Conservation (phyloP, 1,140 invertebrate genomes). For the Coptotermes formosanus region DNA sequence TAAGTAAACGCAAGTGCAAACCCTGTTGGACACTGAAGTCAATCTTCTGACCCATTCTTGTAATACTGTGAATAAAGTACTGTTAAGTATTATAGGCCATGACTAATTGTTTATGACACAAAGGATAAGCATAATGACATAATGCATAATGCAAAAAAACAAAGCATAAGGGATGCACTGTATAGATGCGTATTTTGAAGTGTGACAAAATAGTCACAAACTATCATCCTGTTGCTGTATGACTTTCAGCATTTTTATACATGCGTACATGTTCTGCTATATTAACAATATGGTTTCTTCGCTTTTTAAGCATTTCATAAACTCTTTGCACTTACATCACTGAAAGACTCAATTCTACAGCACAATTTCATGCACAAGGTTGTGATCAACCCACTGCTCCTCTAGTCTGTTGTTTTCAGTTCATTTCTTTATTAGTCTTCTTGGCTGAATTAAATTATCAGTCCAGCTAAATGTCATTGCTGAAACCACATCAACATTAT, state of each 20-base stretch:
- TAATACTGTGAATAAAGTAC: constrained; percentile 13
- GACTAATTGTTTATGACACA: not conserved
- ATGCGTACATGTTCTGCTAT: not conserved
- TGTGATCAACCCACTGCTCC: not conserved
- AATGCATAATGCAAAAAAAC: not conserved
- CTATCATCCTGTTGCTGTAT: not conserved
- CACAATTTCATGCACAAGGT: not conserved
- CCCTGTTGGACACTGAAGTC: not conserved
- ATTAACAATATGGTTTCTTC: not conserved
- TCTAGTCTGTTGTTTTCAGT: not conserved
- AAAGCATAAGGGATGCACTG: not conserved
- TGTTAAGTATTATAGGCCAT: constrained; percentile 16
- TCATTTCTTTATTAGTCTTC: not conserved
- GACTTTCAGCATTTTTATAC: not conserved
- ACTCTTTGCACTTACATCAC: not conserved
- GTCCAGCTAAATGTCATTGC: not conserved
- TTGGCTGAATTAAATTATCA: not conserved
- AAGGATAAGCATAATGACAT: not conserved
- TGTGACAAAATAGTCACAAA: not conserved
- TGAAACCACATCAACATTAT: not conserved
- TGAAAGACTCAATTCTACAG: not conserved
- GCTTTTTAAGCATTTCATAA: not conserved
- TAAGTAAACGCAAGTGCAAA: not conserved
- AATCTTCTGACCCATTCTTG: not conserved
- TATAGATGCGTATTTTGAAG: not conserved